Percentiles rank a stretch among this genome's conserved stretches.
These are phyloP conservation scores for Trichogramma dendrolimi DNA, from an alignment of 2,888 invertebrate genomes.

Conservation along the genomic window DNA sequence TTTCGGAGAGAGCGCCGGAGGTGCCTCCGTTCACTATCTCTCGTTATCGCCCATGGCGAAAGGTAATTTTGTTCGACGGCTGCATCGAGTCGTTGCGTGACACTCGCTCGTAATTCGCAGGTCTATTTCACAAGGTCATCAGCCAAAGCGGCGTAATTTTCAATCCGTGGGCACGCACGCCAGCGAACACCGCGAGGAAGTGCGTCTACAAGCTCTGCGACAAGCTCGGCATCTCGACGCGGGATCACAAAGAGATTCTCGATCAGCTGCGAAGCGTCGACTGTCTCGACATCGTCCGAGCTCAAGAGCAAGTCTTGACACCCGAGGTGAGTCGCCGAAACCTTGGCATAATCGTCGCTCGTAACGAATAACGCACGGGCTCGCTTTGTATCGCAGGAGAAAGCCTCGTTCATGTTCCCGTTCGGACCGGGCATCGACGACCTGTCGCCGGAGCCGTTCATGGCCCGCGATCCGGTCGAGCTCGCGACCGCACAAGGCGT, in stretches of 20 bases:
- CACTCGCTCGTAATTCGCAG: conserved; percentile 29
- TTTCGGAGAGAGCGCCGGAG: conserved; percentile 38
- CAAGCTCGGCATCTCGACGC: conserved; percentile 32
- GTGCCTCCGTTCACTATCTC: conserved; percentile 33
- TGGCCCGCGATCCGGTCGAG: conserved; percentile 27
- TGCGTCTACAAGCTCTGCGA: conserved; percentile 33
- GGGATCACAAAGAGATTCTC: conserved; percentile 36
- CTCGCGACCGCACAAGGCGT: conserved; percentile 22
- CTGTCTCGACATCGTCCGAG: conserved; percentile 27
- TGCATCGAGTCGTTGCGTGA: not conserved
- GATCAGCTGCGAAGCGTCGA: conserved; percentile 39
- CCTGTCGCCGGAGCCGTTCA: conserved; percentile 36
- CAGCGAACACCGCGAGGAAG: conserved; percentile 21
- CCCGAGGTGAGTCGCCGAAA: conserved; percentile 24
- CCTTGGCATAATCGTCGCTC: not conserved
- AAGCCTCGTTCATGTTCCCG: conserved; percentile 11
- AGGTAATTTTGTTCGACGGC: conserved; percentile 26
- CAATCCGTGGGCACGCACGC: conserved; percentile 35
- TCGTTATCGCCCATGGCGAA: conserved; percentile 29
- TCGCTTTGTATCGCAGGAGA: conserved; percentile 4
- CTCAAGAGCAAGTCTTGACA: conserved; percentile 24
- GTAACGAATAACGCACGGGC: not conserved
- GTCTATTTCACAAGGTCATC: conserved; percentile 45
- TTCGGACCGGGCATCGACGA: conserved; percentile 36
- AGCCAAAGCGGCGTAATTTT: conserved; percentile 38